These are phyloP conservation scores for Sebastes hopkinsi DNA, from an alignment of 2,797 vertebrate species.

Conservation along the genomic window DNA sequence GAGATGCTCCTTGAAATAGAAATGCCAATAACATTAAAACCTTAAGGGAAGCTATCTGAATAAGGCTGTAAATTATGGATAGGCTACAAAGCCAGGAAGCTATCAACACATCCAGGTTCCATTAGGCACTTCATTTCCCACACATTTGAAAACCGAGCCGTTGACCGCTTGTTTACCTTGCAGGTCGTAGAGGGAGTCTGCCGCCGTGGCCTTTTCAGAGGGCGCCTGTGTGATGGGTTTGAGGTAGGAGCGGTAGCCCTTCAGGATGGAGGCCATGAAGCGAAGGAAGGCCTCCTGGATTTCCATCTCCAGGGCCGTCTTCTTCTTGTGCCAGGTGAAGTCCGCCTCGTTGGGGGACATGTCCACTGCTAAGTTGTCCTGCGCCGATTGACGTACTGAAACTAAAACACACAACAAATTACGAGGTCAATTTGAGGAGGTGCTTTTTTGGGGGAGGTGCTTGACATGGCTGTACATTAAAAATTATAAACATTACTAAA, in stretches of 20 bases:
- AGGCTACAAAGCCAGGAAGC: background rate
- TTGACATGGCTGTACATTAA: background rate
- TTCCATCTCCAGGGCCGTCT: conserved; percentile 93
- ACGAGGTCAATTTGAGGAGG: background rate
- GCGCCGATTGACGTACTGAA: conserved; percentile 83
- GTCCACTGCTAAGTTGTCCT: conserved; percentile 88
- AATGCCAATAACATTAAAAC: conserved; percentile 27
- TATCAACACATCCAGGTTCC: background rate
- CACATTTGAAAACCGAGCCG: background rate
- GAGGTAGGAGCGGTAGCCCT: conserved; percentile 95
- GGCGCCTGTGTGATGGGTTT: conserved; percentile 96
- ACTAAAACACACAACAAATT: conserved; percentile 30
- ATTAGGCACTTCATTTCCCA: background rate
- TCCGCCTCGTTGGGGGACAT: conserved; percentile 97
- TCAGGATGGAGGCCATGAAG: conserved; percentile 97
- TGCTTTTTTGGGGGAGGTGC: background rate
- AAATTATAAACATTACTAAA: background rate
- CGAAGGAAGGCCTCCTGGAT: conserved; percentile 96
- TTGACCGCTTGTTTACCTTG: conserved; percentile 83
- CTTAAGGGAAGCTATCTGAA: background rate
- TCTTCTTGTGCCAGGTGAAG: conserved; percentile 97
- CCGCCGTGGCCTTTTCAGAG: conserved; percentile 95
- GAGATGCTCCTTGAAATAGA: conserved; percentile 37
- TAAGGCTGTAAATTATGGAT: conserved; percentile 30
- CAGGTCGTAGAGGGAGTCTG: conserved; percentile 93